phyloP scores from a whole-genome alignment of 1,140 invertebrate species.

The Rhizoglyphus robini region DNA sequence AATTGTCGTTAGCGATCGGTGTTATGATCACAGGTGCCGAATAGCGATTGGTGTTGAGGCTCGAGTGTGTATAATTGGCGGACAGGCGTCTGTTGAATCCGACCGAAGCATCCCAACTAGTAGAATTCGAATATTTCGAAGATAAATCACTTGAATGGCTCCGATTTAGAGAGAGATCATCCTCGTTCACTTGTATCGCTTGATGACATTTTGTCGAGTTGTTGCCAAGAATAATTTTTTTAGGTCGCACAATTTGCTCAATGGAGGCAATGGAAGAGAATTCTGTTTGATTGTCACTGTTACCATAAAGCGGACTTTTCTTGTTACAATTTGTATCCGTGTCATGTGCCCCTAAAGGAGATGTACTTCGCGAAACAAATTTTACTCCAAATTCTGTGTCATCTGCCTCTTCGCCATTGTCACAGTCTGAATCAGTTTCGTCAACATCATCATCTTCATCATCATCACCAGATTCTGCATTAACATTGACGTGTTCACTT shows the following conservation, averaged over 20 bases:
- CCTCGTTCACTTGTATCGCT: neutral
- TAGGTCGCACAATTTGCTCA: neutral
- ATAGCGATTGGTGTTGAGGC: neutral
- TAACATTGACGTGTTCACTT: neutral
- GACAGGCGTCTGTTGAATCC: neutral
- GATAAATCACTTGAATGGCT: neutral
- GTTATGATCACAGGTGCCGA: neutral
- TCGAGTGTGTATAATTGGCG: neutral
- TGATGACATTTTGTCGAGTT: slow-evolving; percentile 8
- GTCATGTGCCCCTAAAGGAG: neutral
- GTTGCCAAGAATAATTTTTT: slow-evolving; percentile 9
- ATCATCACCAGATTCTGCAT: neutral
- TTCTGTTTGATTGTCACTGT: neutral
- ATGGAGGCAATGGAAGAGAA: neutral
- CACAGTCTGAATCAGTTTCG: no score
- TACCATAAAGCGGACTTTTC: neutral
- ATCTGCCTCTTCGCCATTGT: neutral
- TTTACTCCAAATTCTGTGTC: neutral
- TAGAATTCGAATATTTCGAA: slow-evolving; percentile 4
- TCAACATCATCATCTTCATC: neutral
- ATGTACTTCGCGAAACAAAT: slow-evolving; percentile 7
- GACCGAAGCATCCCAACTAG: neutral
- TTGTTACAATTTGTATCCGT: neutral
- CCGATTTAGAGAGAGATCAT: neutral
- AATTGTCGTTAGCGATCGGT: no score